phyloP scores from a whole-genome alignment of 2,113 vertebrate species.

The Oncorhynchus nerka region DNA sequence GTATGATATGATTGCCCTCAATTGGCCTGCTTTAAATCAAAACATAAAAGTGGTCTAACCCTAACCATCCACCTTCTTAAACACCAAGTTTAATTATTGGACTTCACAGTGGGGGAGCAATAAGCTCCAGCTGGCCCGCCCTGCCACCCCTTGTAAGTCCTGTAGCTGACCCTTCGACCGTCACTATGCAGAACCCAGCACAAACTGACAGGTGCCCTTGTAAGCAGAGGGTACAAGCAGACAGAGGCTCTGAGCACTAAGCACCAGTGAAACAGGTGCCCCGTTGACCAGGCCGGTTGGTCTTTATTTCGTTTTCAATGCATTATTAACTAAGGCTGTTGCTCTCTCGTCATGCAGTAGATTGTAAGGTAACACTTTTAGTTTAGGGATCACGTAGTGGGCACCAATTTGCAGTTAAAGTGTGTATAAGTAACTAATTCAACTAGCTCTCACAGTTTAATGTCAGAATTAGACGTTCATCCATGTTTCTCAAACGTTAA shows the following conservation, averaged over 20 bases:
- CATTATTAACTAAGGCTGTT: no score
- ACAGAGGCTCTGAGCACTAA: constrained; percentile 1
- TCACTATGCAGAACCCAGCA: constrained; percentile 2
- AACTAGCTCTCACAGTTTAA: no score
- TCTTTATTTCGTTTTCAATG: not conserved
- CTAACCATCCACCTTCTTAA: not conserved
- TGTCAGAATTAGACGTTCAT: no score
- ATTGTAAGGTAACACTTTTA: no score
- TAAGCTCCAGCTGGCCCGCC: constrained; percentile 36
- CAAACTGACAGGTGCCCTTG: no score
- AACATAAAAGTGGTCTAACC: constrained; percentile 32
- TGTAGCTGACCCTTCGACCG: constrained; percentile 27
- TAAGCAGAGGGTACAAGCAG: not conserved
- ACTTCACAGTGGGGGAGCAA: constrained; percentile 39
- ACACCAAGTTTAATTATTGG: constrained; percentile 45
- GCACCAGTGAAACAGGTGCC: not conserved
- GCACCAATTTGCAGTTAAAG: no score
- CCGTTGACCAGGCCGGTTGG: not conserved
- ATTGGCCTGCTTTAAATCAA: constrained; percentile 45
- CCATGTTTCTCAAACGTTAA: no score
- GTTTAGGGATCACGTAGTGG: no score
- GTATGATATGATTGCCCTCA: constrained; percentile 37
- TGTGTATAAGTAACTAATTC: no score
- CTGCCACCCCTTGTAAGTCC: constrained; percentile 9
- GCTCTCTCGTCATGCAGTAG: no score